Percentiles rank a stretch among this genome's conserved stretches.
Conservation (phyloP, 2,797 vertebrate genomes). For the Lepidocolaptes lacrymiger region DNA sequence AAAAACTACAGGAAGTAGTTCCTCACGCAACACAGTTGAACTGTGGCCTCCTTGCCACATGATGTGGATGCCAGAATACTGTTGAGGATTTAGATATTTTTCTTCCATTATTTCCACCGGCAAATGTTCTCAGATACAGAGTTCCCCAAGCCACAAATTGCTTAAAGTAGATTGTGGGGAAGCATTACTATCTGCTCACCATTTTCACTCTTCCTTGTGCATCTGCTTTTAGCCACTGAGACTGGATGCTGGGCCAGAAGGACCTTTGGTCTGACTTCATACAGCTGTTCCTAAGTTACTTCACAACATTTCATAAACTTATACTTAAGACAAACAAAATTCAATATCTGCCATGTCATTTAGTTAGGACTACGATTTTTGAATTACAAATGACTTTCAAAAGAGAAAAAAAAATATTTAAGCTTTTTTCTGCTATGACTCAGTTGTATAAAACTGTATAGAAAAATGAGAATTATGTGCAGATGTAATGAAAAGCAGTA, state of each 20-base stretch:
- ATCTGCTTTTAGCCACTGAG: conserved; percentile 26
- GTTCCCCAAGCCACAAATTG: background rate
- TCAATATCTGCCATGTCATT: background rate
- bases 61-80: background rate
- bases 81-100: background rate
- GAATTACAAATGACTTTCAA: conserved; percentile 45
- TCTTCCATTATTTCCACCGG: background rate
- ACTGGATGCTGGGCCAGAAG: conserved; percentile 11
- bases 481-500: conserved; percentile 65
- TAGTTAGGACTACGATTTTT: conserved; percentile 31
- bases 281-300: background rate
- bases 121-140: background rate
- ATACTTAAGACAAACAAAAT: conserved; percentile 46
- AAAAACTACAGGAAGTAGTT: background rate
- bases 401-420: conserved; percentile 58
- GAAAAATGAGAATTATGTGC: conserved; percentile 68
- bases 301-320: conserved; percentile 10
- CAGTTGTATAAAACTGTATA: conserved; percentile 72
- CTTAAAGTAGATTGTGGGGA: background rate
- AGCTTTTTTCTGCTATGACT: conserved; percentile 52
- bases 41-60: background rate
- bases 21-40: background rate
- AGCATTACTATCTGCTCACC: background rate
- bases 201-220: background rate
- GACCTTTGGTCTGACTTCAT: conserved; percentile 44